Base-by-base conservation (phyloP, 2,888 invertebrate genomes). In the Diachrysia chrysitis region DNA sequence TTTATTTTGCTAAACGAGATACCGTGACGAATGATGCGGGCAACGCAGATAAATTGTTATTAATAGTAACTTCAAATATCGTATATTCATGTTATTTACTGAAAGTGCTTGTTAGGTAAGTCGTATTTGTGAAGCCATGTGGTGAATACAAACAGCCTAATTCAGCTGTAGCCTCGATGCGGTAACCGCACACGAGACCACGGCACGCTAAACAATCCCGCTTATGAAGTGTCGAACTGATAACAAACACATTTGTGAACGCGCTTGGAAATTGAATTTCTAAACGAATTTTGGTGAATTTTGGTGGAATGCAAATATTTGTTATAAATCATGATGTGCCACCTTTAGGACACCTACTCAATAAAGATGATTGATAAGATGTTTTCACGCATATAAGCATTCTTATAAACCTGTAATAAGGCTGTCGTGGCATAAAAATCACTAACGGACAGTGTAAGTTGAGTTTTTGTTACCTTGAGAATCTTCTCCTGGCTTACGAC, bases 221-320 rank as follows among this genome's bases (percentile, higher is more conserved):
- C 80, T 83, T 82, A 87, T 84, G 83, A 86, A 83, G 85, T 85
- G 84, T 87, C 85, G 83, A 86, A 85, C 83, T 85, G 86, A 88
- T 89, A 89, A 85, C 79, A 79, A 82, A 76, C 76, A 82, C 81
- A 79, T 83, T 87, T 88, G 83, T 82, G 74, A 82, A 83, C 76
- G 82, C 77, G 71, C 68, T 73, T 70, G 84, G 84, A 89, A 90
- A 90, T 90, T 90, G 86, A 85, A 85, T 88, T 87, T 83, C 81
- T 80, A 80, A 76, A 76, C 73, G 73, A 83, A 76, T 81, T 84
- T 84, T n/a, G n/a, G n/a, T n/a, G n/a, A n/a, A n/a, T n/a, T 85
- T 76, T 58, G 25, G 55, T 32, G 21, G 53, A 17, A 69, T 69
- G 73, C 57, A 76, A 76, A 76, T 66, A 61, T 72, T 9, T 63